Evolutionary conservation across 2,888 invertebrate genomes (phyloP).

Genomic region (Acanthosepion pharaonis): DNA sequence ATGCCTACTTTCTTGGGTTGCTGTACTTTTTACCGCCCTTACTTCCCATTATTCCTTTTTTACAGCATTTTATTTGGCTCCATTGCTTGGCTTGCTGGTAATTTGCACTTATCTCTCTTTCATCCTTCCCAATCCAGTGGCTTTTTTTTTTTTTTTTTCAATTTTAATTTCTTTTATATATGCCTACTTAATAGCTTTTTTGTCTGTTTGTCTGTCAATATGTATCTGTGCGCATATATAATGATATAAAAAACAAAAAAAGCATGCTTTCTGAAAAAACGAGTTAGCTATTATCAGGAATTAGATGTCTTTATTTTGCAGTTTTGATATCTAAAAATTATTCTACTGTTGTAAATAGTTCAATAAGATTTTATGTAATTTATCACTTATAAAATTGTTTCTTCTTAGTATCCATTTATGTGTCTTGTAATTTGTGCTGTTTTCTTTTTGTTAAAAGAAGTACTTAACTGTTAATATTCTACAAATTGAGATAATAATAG

Average conservation of each 20-base stretch:
- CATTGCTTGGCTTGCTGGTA: slow-evolving; percentile 46
- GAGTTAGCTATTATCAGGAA: neutral
- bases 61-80: slow-evolving; percentile 8
- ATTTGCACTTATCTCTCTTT: slow-evolving; percentile 9
- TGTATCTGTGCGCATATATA: neutral
- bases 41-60: neutral
- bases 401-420: neutral
- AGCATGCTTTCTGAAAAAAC: neutral
- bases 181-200: slow-evolving; percentile 2
- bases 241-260: neutral
- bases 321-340: neutral
- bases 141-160: neutral
- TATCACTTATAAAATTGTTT: neutral
- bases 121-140: neutral
- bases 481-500: too few species aligned
- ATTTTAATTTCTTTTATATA: neutral
- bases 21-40: neutral
- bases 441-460: neutral
- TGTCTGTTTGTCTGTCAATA: neutral
- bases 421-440: neutral
- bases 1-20: neutral
- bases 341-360: neutral
- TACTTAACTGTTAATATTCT: too few species aligned
- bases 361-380: neutral
- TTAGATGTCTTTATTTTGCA: neutral